These are phyloP conservation scores for Epinephelus cyanopodus DNA, from an alignment of 2,113 vertebrate species.

Conservation along the genomic window DNA sequence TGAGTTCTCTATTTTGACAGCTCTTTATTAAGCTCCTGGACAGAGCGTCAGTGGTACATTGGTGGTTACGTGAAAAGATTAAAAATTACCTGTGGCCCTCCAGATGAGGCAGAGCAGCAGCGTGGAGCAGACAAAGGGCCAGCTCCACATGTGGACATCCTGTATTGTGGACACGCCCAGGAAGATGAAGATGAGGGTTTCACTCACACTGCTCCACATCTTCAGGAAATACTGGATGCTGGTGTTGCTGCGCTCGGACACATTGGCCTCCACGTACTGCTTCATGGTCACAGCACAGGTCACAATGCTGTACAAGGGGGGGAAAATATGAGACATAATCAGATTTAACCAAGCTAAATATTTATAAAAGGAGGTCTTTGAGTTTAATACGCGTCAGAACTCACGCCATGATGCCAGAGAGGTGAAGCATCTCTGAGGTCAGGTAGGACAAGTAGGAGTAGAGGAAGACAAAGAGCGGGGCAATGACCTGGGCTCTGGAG, in stretches of 20 bases:
- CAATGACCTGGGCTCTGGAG: constrained; percentile 86
- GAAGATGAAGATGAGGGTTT: constrained; percentile 90
- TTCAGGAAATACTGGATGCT: constrained; percentile 91
- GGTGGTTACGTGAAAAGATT: neutral
- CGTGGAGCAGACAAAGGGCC: constrained; percentile 87
- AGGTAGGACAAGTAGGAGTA: constrained; percentile 90
- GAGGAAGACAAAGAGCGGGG: constrained; percentile 90
- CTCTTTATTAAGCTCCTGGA: neutral
- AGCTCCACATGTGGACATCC: constrained; percentile 88
- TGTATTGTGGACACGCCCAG: constrained; percentile 88
- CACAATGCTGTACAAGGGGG: constrained; percentile 81
- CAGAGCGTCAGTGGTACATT: neutral
- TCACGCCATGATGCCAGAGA: constrained; percentile 89
- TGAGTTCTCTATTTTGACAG: neutral
- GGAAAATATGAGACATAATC: neutral
- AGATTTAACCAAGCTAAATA: neutral
- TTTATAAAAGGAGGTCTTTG: neutral
- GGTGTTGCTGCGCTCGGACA: constrained; percentile 89
- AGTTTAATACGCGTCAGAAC: constrained; percentile 52
- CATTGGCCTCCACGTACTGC: constrained; percentile 88
- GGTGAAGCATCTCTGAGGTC: constrained; percentile 89
- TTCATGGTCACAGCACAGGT: constrained; percentile 90
- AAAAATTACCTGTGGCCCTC: constrained; percentile 83
- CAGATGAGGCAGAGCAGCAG: constrained; percentile 88
- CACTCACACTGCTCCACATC: constrained; percentile 90